Percentiles rank a stretch among this genome's conserved stretches.
Evolutionary conservation across 1,140 invertebrate species (phyloP).

Genomic region (Brachionus calyciflorus): DNA sequence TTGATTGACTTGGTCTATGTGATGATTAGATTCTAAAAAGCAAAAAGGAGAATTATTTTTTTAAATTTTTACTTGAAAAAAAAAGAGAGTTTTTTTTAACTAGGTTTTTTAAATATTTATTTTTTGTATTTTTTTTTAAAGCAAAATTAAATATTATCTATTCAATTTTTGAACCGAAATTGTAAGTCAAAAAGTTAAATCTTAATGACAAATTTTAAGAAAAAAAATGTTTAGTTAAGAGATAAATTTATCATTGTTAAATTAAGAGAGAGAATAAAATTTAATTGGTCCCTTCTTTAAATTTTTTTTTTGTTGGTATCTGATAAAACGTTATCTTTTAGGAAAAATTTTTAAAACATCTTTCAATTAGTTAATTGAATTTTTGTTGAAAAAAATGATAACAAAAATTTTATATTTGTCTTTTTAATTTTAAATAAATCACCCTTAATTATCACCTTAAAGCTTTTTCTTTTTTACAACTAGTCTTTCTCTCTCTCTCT

Average conservation of each 20-base stretch:
- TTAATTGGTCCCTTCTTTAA: conserved; percentile 6
- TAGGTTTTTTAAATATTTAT: conserved; percentile 5
- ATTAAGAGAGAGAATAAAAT: not conserved
- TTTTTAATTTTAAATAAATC: conserved; percentile 21
- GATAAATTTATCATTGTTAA: conserved; percentile 31
- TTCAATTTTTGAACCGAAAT: not conserved
- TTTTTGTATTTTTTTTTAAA: not conserved
- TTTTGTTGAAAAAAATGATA: not conserved
- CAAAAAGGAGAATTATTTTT: not conserved
- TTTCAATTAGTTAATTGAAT: conserved; percentile 41
- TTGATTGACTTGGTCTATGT: conserved; percentile 11
- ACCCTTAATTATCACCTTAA: not conserved
- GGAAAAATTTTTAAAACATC: not conserved
- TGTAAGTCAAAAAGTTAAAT: not conserved
- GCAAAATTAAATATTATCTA: conserved; percentile 30
- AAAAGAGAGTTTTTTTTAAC: not conserved
- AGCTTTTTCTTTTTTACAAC: not conserved
- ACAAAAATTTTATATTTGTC: conserved; percentile 21
- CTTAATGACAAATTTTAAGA: conserved; percentile 31
- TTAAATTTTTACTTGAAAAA: not conserved
- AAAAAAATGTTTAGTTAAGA: conserved; percentile 29
- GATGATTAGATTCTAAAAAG: conserved; percentile 22
- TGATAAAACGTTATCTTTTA: conserved; percentile 18
- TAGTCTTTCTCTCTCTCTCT: not conserved
- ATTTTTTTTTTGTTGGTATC: not conserved